Percentiles rank a stretch among this genome's conserved stretches.
Evolutionary conservation across 1,140 invertebrate genomes (phyloP).

Genomic region (Drosophila sucinea): DNA sequence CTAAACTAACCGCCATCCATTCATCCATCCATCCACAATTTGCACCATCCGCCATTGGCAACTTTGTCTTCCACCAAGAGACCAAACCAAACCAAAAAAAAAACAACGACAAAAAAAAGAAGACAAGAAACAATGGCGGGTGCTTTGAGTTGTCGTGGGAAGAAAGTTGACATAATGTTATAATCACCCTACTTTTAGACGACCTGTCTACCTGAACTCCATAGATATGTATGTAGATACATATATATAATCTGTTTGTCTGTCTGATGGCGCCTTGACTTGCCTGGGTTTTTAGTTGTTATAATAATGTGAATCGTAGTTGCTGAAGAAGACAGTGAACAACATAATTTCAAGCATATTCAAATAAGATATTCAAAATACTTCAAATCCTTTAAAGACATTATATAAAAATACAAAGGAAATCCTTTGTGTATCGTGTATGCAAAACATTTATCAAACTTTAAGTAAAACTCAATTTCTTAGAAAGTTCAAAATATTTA

Average conservation of each 20-base stretch:
- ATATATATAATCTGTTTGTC: conserved; percentile 27
- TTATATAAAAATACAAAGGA: too few relatives aligned
- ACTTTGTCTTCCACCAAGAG: conserved; percentile 19
- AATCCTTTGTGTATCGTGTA: too few relatives aligned
- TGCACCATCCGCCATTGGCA: conserved; percentile 37
- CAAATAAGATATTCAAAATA: not conserved
- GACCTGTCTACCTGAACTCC: conserved; percentile 29
- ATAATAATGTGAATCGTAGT: conserved; percentile 72
- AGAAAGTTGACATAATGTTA: conserved; percentile 81
- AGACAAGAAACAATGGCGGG: conserved; percentile 51
- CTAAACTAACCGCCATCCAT: conserved; percentile 38
- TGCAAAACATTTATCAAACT: too few relatives aligned
- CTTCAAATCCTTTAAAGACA: too few relatives aligned
- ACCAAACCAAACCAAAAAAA: not conserved
- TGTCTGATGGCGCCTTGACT: conserved; percentile 70
- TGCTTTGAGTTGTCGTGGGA: conserved; percentile 61
- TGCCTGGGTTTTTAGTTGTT: conserved; percentile 50
- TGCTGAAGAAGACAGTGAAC: conserved; percentile 51
- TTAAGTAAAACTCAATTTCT: too few relatives aligned
- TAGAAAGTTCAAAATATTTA: too few relatives aligned
- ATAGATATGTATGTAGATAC: not conserved
- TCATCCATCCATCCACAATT: conserved; percentile 34
- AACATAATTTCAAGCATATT: conserved; percentile 28
- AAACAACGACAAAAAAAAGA: conserved; percentile 17
- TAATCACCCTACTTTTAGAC: conserved; percentile 70